phyloP scores from a whole-genome alignment of 2,888 invertebrate genomes.

The Neoaliturus tenellus region DNA sequence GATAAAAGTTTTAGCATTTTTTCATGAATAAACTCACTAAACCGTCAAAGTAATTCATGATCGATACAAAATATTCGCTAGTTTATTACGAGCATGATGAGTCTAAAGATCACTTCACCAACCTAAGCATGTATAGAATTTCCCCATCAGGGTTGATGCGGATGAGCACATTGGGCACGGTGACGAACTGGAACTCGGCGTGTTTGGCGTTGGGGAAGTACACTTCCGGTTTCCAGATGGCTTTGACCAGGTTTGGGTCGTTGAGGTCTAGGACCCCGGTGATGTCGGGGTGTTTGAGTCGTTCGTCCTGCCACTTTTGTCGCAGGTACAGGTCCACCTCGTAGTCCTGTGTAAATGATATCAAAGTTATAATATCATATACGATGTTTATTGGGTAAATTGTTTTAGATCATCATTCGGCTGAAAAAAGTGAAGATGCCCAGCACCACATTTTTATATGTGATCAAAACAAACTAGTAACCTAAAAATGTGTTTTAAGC shows the following conservation, averaged over 20 bases:
- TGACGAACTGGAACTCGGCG: slow-evolving; percentile 74
- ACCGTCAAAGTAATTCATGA: no score
- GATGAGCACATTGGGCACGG: slow-evolving; percentile 74
- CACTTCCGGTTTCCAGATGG: slow-evolving; percentile 74
- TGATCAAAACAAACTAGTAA: no score
- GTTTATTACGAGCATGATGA: no score
- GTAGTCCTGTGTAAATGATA: slow-evolving; percentile 72
- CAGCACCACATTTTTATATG: no score
- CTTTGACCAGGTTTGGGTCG: slow-evolving; percentile 73
- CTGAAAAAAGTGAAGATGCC: no score
- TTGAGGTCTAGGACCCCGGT: slow-evolving; percentile 72
- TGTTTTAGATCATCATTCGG: no score
- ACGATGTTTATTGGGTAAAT: no score
- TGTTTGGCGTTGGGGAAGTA: slow-evolving; percentile 74
- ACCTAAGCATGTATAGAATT: slow-evolving; percentile 74
- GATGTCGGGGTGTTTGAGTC: slow-evolving; percentile 72
- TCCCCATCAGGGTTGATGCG: slow-evolving; percentile 73
- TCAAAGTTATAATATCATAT: no score
- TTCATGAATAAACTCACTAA: no score
- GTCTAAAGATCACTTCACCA: background rate
- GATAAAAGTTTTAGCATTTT: no score
- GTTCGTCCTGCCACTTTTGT: slow-evolving; percentile 73
- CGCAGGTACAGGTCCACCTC: slow-evolving; percentile 74
- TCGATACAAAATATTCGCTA: no score
- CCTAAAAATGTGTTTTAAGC: no score